Evolutionary conservation across 2,888 invertebrate species (phyloP), one percentile per base, ranked within the genome.

Genomic region (Himalopsyche anomala): DNA sequence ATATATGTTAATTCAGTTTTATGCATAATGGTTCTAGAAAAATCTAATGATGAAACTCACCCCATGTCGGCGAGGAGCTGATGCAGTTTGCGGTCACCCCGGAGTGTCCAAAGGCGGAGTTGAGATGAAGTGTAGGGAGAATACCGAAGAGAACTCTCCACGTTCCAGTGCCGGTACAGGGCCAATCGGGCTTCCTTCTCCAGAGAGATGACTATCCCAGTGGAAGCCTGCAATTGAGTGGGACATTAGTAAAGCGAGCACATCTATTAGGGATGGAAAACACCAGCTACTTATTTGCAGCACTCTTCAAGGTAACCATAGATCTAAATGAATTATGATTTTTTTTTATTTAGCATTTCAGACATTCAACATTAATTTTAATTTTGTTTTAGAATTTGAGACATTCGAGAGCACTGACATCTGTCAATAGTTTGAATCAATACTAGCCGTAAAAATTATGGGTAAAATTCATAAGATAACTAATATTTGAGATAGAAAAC

Each of bases 11-110:
- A 28, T 28, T 28, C 28, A 28, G 28, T 28, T 1, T 28, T 28
- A 28, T 28, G 28, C 0, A 28, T 28, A 28, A 28, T 28, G 28
- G 28, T 28, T 28, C 28, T 28, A 28, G 3, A 40, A 11, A 45
- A 9, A 45, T 45, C 9, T 9, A n/a, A 45, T 81, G 36, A 56
- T 83, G 15, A 81, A 40, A 90, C 91, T 91, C 89, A 95, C 96
- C 99, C 99, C 95, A 98, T 97, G 91, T 99, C 98, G 0, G 98
- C 99, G 0, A 99, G 93, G 87, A 99, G 94, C 90, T 97, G 97
- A 79, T 96, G 94, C 56, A 99, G 92, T 82, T 95, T 94, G 89
- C 96, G 96, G 89, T 96, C 96, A 0, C 99, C 99, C 81, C 95
- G 96, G 19, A 96, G 91, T 0, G 97, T 96, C 97, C 98, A 99